A percentile compares a stretch with the other conserved stretches of the same genome.
phyloP scores from a whole-genome alignment of 1,140 invertebrate species.

The Drosophila lacteicornis region DNA sequence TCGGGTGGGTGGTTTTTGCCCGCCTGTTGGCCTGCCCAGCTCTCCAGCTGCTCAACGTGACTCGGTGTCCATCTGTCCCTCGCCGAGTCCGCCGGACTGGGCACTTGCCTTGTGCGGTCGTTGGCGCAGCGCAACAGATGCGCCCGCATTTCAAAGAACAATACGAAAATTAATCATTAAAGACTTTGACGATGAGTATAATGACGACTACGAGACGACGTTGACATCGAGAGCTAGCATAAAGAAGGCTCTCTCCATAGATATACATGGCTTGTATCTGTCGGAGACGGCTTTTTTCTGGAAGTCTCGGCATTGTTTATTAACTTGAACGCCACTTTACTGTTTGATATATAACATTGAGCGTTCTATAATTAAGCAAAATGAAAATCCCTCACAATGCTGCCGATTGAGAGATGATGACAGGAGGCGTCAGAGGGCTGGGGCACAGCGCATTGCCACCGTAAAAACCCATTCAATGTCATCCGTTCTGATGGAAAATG shows the following conservation, averaged over 20 bases:
- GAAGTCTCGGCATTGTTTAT: slow-evolving; percentile 59
- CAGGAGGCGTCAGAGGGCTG: slow-evolving; percentile 20
- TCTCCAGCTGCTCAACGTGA: slow-evolving; percentile 55
- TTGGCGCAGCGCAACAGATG: slow-evolving; percentile 81
- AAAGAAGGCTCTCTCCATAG: slow-evolving; percentile 35
- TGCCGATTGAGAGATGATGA: slow-evolving; percentile 32
- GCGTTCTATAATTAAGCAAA: slow-evolving; percentile 57
- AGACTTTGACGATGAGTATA: slow-evolving; percentile 63
- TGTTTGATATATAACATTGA: slow-evolving; percentile 67
- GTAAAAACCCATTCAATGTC: slow-evolving; percentile 53
- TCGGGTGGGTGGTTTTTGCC: slow-evolving; percentile 59
- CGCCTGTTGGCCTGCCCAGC: slow-evolving; percentile 38
- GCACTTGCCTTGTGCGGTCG: slow-evolving; percentile 57
- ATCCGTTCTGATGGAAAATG: slow-evolving; percentile 62
- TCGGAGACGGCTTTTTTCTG: slow-evolving; percentile 48
- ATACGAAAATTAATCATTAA: slow-evolving; percentile 78
- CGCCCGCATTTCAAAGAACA: slow-evolving; percentile 71
- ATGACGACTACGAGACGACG: slow-evolving; percentile 37
- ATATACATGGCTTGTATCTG: slow-evolving; percentile 39
- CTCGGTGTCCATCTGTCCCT: slow-evolving; percentile 13
- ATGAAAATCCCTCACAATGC: slow-evolving; percentile 53
- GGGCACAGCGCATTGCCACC: slow-evolving; percentile 42
- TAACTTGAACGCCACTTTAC: slow-evolving; percentile 57
- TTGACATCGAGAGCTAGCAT: slow-evolving; percentile 61
- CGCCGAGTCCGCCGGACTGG: slow-evolving; percentile 7